Conservation (phyloP, 2,888 invertebrate genomes). For the Drosophila mayaguana region DNA sequence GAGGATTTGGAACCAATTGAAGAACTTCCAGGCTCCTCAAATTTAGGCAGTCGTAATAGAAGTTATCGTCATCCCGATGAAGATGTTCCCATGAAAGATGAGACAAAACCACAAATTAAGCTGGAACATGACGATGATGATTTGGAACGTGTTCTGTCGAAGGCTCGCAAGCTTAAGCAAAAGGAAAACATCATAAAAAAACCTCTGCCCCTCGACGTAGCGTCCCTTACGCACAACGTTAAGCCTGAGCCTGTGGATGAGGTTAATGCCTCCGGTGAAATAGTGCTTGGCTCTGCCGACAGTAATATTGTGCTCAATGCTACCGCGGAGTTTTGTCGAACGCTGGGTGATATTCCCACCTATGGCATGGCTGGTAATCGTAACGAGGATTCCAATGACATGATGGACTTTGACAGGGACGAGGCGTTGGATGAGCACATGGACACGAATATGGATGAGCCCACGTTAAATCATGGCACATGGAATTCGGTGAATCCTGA, state of each 20-base stretch:
- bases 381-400: slow-evolving; percentile 90
- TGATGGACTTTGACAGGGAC: slow-evolving; percentile 85
- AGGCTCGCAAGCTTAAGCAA: slow-evolving; percentile 89
- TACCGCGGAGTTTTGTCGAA: slow-evolving; percentile 98
- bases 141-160: slow-evolving; percentile 90
- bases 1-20: slow-evolving; percentile 88
- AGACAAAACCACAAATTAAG: slow-evolving; percentile 85
- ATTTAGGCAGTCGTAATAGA: slow-evolving; percentile 82
- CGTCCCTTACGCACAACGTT: slow-evolving; percentile 86
- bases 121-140: slow-evolving; percentile 88
- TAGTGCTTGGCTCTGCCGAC: slow-evolving; percentile 65
- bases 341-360: slow-evolving; percentile 97
- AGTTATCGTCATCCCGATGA: slow-evolving; percentile 82
- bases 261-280: slow-evolving; percentile 67
- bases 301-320: slow-evolving; percentile 93
- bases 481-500: slow-evolving; percentile 93
- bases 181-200: slow-evolving; percentile 84
- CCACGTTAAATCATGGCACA: slow-evolving; percentile 88
- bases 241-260: slow-evolving; percentile 85
- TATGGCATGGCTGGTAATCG: slow-evolving; percentile 96
- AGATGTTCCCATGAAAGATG: slow-evolving; percentile 85
- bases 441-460: slow-evolving; percentile 84
- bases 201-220: slow-evolving; percentile 77
- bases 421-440: slow-evolving; percentile 83
- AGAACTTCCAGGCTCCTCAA: slow-evolving; percentile 71